Percentiles rank a stretch among this genome's conserved stretches.
Conservation (phyloP, 1,140 invertebrate genomes). For the Triops cancriformis region DNA sequence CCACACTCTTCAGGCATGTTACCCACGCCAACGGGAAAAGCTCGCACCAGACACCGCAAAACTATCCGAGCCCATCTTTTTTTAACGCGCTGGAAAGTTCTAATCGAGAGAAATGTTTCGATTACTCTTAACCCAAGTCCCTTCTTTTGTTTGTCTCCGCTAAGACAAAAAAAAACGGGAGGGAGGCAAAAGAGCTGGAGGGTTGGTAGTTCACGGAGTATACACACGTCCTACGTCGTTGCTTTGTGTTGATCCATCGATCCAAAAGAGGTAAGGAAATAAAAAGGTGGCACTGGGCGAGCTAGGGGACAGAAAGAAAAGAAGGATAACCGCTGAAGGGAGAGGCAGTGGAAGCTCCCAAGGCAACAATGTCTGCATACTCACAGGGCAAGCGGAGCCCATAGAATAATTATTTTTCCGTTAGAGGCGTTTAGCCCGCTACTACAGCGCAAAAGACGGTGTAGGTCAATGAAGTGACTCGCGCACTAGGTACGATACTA, state of each 20-base stretch:
- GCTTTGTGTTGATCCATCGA: conserved; percentile 13
- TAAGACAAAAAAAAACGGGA: neutral
- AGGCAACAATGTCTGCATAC: neutral
- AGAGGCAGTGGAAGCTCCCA: neutral
- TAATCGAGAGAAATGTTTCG: neutral
- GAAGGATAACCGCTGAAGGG: conserved; percentile 7
- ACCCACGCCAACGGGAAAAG: neutral
- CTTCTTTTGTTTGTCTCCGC: neutral
- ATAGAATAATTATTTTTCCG: conserved; percentile 11
- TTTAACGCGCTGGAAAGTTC: no score
- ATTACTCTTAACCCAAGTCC: neutral
- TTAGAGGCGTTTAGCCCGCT: neutral
- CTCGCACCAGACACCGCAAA: neutral
- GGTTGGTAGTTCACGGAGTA: neutral
- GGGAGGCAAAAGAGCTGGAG: neutral
- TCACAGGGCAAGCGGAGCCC: neutral
- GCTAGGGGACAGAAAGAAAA: neutral
- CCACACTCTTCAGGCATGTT: neutral
- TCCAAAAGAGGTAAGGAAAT: conserved; percentile 14
- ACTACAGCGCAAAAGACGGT: no score
- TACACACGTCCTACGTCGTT: conserved; percentile 10
- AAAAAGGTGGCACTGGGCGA: conserved; percentile 6
- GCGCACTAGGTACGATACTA: no score
- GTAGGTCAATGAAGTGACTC: no score
- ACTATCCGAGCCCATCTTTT: neutral